Conservation (phyloP, 2,797 vertebrate genomes). For the Scolopax rusticola region DNA sequence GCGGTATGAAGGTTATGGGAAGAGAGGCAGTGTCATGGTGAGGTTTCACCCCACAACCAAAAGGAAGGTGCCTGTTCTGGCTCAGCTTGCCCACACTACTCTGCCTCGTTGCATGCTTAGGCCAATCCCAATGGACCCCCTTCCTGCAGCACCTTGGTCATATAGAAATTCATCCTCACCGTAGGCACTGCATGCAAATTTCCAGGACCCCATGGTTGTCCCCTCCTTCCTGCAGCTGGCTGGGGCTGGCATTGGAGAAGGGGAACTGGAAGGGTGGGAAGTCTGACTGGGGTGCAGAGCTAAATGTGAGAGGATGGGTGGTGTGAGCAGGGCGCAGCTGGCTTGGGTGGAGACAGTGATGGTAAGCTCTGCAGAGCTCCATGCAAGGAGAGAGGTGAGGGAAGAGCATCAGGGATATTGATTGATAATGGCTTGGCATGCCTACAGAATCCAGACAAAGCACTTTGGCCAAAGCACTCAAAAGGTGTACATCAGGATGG, state of each 20-base stretch:
- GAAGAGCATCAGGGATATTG: background rate
- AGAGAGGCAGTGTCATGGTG: background rate
- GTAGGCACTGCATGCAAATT: background rate
- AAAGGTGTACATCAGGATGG: accelerated
- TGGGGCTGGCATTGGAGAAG: background rate
- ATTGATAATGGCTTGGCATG: background rate
- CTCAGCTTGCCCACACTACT: background rate
- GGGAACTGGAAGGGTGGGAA: background rate
- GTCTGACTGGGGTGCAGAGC: background rate
- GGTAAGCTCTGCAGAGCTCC: background rate
- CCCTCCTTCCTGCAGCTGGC: background rate
- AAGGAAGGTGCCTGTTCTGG: background rate
- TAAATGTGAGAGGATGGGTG: background rate
- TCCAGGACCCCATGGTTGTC: background rate
- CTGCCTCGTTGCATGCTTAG: accelerated
- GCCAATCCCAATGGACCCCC: accelerated
- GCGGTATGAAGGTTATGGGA: background rate
- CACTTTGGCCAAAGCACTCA: background rate
- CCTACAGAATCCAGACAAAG: background rate
- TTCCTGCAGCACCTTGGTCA: background rate
- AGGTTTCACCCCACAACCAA: background rate
- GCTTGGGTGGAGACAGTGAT: background rate
- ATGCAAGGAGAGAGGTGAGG: background rate
- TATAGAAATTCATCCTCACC: background rate
- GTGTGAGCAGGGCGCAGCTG: background rate